Evolutionary conservation across 2,797 vertebrate species (phyloP).

Genomic region (Fratercula arctica): DNA sequence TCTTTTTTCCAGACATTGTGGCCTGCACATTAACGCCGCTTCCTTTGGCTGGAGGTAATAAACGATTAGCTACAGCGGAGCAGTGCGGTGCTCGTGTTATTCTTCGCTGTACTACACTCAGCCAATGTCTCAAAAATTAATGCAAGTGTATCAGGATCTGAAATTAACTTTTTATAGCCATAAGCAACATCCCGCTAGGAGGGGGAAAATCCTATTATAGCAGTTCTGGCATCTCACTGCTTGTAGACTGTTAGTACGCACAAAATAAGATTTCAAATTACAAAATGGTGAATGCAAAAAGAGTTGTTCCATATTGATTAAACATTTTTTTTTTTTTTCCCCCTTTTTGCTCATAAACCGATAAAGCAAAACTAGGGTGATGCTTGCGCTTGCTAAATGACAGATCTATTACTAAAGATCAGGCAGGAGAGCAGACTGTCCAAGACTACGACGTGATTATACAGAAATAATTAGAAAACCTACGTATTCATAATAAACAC

Average conservation of each 20-base stretch:
- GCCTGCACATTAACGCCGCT: constrained; percentile 28
- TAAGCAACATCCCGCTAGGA: constrained; percentile 84
- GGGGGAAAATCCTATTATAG: constrained; percentile 79
- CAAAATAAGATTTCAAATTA: constrained; percentile 77
- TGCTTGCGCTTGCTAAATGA: constrained; percentile 45
- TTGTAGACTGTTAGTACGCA: constrained; percentile 74
- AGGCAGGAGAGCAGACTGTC: neutral
- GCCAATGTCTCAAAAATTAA: constrained; percentile 85
- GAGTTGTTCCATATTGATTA: constrained; percentile 69
- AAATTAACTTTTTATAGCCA: constrained; percentile 93
- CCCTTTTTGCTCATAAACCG: constrained; percentile 59
- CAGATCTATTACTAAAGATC: constrained; percentile 63
- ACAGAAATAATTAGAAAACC: constrained; percentile 31
- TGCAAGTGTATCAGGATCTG: constrained; percentile 88
- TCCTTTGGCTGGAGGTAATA: constrained; percentile 72
- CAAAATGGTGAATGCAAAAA: constrained; percentile 69
- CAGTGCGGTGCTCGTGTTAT: constrained; percentile 30
- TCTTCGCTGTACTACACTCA: constrained; percentile 54
- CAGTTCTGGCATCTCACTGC: constrained; percentile 78
- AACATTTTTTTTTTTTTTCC: constrained; percentile 29
- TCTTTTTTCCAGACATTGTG: constrained; percentile 18
- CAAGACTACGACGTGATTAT: neutral
- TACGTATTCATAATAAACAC: neutral
- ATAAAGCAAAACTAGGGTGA: constrained; percentile 57
- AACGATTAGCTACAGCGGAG: constrained; percentile 67